phyloP scores from a whole-genome alignment of 23 tunicate genomes.

The Aplidium turbinatum region DNA sequence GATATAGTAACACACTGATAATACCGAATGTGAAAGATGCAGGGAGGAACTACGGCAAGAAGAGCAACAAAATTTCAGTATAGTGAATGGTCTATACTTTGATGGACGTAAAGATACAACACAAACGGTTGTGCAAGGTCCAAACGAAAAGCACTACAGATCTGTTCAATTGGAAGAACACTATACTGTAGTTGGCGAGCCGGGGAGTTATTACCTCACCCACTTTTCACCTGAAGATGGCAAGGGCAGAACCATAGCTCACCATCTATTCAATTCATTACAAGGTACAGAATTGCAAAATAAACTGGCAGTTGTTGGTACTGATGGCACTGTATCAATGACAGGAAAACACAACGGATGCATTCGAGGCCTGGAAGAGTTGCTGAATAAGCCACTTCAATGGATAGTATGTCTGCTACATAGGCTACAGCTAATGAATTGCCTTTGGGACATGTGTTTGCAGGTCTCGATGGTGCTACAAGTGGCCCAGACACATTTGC shows the following conservation, averaged over 20 bases:
- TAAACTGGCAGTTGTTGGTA: constrained; percentile 6
- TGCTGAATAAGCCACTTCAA: constrained; percentile 9
- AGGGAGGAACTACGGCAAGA: neutral
- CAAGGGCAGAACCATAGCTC: constrained; percentile 19
- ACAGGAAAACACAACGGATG: constrained; percentile 20
- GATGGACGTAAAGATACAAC: constrained; percentile 32
- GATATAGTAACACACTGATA: too few relatives aligned
- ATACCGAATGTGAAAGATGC: constrained; percentile 25
- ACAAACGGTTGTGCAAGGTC: too few relatives aligned
- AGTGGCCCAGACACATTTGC: constrained; percentile 23
- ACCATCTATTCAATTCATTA: neutral
- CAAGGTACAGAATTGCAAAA: neutral
- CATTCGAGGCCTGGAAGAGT: constrained; percentile 9
- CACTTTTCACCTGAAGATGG: constrained; percentile 30
- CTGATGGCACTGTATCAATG: constrained; percentile 29
- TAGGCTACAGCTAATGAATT: neutral
- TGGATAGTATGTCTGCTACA: constrained; percentile 12
- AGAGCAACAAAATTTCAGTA: constrained; percentile 2
- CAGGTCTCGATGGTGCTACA: constrained; percentile 22
- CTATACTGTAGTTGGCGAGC: constrained; percentile 21
- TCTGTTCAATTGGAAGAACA: constrained; percentile 18
- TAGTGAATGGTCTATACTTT: constrained; percentile 4
- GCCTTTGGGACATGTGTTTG: constrained; percentile 23
- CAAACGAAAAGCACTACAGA: constrained; percentile 2
- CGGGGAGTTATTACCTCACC: constrained; percentile 20